phyloP scores from a whole-genome alignment of 2,113 vertebrate species.

The Parus major region DNA sequence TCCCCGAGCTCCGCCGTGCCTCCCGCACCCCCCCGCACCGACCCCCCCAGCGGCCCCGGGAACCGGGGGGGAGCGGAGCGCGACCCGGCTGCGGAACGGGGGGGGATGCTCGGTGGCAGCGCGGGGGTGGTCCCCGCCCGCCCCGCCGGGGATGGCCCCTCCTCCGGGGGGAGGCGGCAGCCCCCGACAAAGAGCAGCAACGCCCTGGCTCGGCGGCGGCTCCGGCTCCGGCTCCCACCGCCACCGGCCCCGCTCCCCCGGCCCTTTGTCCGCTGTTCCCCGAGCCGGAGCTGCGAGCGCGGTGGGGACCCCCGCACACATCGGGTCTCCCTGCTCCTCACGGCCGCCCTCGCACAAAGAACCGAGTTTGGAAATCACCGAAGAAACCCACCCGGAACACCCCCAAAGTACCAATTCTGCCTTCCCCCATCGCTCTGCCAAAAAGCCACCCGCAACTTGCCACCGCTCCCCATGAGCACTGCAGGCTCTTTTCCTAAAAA shows the following conservation, averaged over 20 bases:
- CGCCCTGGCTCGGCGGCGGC: slow-evolving; percentile 40
- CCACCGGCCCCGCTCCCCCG: background rate
- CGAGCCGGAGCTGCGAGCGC: background rate
- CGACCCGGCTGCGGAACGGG: background rate
- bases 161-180: background rate
- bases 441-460: background rate
- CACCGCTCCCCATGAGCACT: background rate
- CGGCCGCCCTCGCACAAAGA: background rate
- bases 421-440: background rate
- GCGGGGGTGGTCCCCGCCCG: background rate
- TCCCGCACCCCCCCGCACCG: background rate
- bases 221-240: background rate
- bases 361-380: background rate
- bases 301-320: background rate
- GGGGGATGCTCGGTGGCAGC: background rate
- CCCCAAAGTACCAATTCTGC: background rate
- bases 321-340: background rate
- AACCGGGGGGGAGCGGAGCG: background rate
- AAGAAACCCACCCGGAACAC: background rate
- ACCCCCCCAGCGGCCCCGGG: background rate
- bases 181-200: slow-evolving; percentile 74
- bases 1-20: background rate
- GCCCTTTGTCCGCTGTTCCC: background rate
- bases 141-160: background rate
- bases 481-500: background rate